Evolutionary conservation across 2,113 vertebrate species (phyloP).

Genomic region (Columba janthina): DNA sequence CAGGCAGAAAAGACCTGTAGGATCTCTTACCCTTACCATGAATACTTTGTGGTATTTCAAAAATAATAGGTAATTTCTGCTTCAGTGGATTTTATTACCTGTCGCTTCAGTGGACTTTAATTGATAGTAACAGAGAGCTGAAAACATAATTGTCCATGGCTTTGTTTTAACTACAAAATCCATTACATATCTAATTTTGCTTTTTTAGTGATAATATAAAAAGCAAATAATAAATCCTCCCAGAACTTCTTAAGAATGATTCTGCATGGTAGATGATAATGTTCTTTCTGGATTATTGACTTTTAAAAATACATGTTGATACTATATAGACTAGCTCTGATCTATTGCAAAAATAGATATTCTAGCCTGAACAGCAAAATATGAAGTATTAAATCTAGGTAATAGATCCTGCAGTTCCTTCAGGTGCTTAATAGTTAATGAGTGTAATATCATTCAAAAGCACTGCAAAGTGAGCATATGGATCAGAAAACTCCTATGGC

Average conservation of each 20-base stretch:
- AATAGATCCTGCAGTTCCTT: constrained; percentile 52
- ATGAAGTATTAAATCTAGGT: constrained; percentile 44
- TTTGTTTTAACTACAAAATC: constrained; percentile 36
- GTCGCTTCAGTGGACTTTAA: constrained; percentile 21
- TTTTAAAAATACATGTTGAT: constrained; percentile 62
- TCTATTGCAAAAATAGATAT: constrained; percentile 34
- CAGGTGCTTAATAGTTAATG: constrained; percentile 59
- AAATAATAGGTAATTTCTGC: background rate
- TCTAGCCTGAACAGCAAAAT: constrained; percentile 32
- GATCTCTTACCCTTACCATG: background rate
- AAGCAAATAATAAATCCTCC: background rate
- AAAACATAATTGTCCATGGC: background rate
- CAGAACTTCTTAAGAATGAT: constrained; percentile 3
- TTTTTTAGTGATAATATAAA: background rate
- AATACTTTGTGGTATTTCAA: background rate
- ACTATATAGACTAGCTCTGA: background rate
- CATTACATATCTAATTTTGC: background rate
- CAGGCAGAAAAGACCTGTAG: background rate
- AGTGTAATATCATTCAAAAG: constrained; percentile 49
- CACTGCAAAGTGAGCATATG: background rate
- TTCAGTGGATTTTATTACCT: constrained; percentile 6
- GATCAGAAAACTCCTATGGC: background rate
- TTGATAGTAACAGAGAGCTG: background rate
- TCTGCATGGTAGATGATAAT: background rate
- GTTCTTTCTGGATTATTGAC: constrained; percentile 39